These are phyloP conservation scores for Formica exsecta DNA, from an alignment of 1,140 invertebrate species.

Conservation along the genomic window DNA sequence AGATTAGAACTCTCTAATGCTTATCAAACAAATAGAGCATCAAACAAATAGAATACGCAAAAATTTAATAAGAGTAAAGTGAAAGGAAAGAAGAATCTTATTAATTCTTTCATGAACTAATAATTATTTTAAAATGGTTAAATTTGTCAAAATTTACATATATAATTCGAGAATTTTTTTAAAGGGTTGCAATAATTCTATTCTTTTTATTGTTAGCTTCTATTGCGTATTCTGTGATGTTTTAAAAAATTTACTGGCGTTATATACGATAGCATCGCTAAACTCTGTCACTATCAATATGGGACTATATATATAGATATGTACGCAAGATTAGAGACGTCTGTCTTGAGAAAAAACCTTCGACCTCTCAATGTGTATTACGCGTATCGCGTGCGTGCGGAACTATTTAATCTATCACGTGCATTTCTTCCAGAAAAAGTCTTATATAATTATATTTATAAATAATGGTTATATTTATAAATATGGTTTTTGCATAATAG, in stretches of 20 bases:
- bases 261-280: not conserved
- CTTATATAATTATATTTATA: not conserved
- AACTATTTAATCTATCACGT: constrained; percentile 13
- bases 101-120: not conserved
- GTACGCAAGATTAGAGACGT: constrained; percentile 21
- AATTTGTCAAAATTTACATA: not conserved
- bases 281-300: constrained; percentile 22
- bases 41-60: not conserved
- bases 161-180: not conserved
- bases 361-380: not conserved
- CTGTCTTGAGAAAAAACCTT: constrained; percentile 20
- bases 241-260: not conserved
- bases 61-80: not conserved
- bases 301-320: not conserved
- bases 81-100: not conserved
- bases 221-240: not conserved
- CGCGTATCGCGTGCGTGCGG: not conserved
- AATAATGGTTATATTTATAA: not conserved
- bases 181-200: not conserved
- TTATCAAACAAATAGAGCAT: not conserved
- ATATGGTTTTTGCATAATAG: not conserved
- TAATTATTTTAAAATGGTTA: not conserved
- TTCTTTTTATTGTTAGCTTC: not conserved
- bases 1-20: not conserved
- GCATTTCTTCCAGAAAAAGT: not conserved